phyloP scores from a whole-genome alignment of 2,888 invertebrate species.

The Auanema sp. region DNA sequence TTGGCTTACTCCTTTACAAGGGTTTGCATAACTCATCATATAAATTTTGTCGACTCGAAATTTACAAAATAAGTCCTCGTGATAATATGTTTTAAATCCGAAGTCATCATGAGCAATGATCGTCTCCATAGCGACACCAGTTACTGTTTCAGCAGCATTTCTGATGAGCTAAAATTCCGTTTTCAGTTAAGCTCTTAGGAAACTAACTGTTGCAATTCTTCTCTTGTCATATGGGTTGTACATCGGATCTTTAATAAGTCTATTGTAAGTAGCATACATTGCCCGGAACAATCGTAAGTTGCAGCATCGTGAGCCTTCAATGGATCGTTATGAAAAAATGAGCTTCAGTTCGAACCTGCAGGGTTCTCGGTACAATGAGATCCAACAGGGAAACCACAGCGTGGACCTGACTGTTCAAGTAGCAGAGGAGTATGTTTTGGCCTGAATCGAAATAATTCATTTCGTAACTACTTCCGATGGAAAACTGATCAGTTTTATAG shows the following conservation, averaged over 20 bases:
- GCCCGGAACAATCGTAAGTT: slow-evolving; percentile 35
- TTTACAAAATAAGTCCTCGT: slow-evolving; percentile 29
- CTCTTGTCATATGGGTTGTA: slow-evolving; percentile 34
- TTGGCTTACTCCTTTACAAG: no score
- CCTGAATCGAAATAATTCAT: no score
- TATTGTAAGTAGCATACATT: slow-evolving; percentile 30
- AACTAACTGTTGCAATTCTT: slow-evolving; percentile 24
- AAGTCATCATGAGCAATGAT: slow-evolving; percentile 39
- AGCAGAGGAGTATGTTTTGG: slow-evolving; percentile 5
- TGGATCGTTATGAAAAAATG: neutral
- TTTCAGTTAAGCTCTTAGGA: no score
- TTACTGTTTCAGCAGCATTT: slow-evolving; percentile 29
- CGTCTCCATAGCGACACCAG: slow-evolving; percentile 31
- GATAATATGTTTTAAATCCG: slow-evolving; percentile 22
- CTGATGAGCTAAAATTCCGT: slow-evolving; percentile 18
- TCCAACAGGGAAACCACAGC: slow-evolving; percentile 38
- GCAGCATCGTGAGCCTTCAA: slow-evolving; percentile 35
- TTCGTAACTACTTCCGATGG: no score
- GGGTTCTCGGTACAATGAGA: slow-evolving; percentile 27
- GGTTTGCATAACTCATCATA: slow-evolving; percentile 13
- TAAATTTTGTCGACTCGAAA: slow-evolving; percentile 32
- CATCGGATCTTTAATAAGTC: slow-evolving; percentile 13
- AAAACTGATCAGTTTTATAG: slow-evolving; percentile 23
- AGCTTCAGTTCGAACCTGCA: slow-evolving; percentile 3
- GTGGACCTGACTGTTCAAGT: slow-evolving; percentile 24